Evolutionary conservation across 2,888 invertebrate genomes (phyloP), one percentile per base, ranked within the genome.

Genomic region (Parnassius smintheus): DNA sequence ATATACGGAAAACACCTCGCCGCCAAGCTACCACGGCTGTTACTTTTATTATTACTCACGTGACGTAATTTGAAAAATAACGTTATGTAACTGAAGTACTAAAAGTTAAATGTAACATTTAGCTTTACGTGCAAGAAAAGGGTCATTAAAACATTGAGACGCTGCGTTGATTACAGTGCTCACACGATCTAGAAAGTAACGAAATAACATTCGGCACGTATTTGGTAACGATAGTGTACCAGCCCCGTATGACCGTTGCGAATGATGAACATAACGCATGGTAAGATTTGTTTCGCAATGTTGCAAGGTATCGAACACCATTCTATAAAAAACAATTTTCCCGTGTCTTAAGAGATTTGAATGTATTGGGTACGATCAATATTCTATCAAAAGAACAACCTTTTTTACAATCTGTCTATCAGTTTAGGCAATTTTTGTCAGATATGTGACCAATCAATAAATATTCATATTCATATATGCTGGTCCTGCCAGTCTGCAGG

Each of bases 201-300:
- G 13, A 62, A 62, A 60, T 42, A 9, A 22, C 46, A 52, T 48
- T 53, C 9, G 25, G 48, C 52, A 49, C 11, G 42, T 42, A 53
- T 57, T 57, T 54, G 50, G 49, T 62, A 62, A 25, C n/a, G 42
- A 25, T 41, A 9, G 13, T 4, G n/a, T 13, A 49, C 49, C 12
- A 49, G 13, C 49, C 13, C 11, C 25, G 44, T 10, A n/a, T 13
- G 10, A 10, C 42, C 56, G 59, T 63, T 51, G 50, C 41, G 2
- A 63, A 59, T 44, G 13, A 49, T 9, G 7, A 12, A 46, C 48
- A 44, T 44, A 51, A 18, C 12, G 18, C 55, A 45, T 55, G 8
- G 55, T 22, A 59, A 41, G 42, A 56, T 56, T 63, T 48, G 55
- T 51, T 59, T 48, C 55, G 50, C 46, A 56, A 25, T 42, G 59